Conservation (phyloP, 1,140 invertebrate species). For the Scylla paramamosain region DNA sequence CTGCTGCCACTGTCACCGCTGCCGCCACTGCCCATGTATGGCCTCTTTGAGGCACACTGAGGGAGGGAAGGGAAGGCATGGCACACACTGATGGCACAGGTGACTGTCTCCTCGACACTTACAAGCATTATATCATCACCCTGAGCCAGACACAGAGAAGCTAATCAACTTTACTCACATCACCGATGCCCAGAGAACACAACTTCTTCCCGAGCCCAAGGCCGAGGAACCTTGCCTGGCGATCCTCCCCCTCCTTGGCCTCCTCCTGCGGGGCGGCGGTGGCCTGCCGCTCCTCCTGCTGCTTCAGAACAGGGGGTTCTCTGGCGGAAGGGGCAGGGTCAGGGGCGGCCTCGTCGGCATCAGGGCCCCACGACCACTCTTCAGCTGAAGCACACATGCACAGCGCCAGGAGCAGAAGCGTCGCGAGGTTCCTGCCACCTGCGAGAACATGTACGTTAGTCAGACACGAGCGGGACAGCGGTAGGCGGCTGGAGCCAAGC, state of each 20-base stretch:
- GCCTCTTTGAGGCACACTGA: not conserved
- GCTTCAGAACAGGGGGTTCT: not conserved
- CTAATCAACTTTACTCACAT: constrained; percentile 27
- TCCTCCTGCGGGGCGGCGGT: not conserved
- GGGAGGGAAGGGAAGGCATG: not conserved
- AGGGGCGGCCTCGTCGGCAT: not conserved
- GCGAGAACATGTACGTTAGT: not conserved
- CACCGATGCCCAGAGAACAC: constrained; percentile 45
- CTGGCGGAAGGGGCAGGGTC: not conserved
- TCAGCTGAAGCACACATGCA: not conserved
- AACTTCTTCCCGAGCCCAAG: constrained; percentile 33
- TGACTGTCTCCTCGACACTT: no score
- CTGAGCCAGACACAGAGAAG: not conserved
- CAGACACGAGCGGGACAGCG: no score
- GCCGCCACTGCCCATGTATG: not conserved
- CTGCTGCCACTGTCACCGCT: not conserved
- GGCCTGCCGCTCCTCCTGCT: not conserved
- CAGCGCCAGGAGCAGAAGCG: not conserved
- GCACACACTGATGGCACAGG: not conserved
- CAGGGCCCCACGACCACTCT: constrained; percentile 36
- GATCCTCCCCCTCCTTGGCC: not conserved
- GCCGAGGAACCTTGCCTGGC: constrained; percentile 44
- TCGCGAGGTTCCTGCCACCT: not conserved
- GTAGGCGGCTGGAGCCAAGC: not conserved
- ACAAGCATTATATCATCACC: no score